These are phyloP conservation scores for Xanthia icteritia DNA, from an alignment of 2,888 invertebrate genomes.

Conservation along the genomic window DNA sequence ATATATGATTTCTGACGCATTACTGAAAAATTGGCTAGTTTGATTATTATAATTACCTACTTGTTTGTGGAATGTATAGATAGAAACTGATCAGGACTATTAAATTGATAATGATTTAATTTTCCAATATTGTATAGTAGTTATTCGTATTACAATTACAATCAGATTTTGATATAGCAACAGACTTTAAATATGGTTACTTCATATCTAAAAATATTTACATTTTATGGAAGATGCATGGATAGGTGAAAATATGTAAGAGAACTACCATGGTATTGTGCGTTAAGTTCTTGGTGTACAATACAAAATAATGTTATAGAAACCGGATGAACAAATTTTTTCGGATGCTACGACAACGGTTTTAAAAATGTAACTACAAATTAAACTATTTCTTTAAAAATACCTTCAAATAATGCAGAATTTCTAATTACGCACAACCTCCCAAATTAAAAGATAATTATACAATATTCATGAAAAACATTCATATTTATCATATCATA, in stretches of 20 bases:
- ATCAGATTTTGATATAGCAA: constrained; percentile 71
- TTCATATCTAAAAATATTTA: constrained; percentile 75
- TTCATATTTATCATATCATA: constrained; percentile 76
- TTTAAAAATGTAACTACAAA: constrained; percentile 51
- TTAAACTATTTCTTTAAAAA: constrained; percentile 43
- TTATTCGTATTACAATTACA: constrained; percentile 60
- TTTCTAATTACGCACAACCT: constrained; percentile 84
- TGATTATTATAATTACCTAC: constrained; percentile 30
- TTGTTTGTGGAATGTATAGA: constrained; percentile 66
- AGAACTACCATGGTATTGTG: constrained; percentile 72
- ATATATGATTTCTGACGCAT: constrained; percentile 7
- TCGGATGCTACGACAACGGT: constrained; percentile 47
- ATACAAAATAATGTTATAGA: constrained; percentile 73
- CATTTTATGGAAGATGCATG: constrained; percentile 74
- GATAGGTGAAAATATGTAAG: constrained; percentile 62
- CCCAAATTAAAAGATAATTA: constrained; percentile 81
- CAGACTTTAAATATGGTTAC: constrained; percentile 65
- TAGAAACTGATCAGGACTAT: constrained; percentile 60
- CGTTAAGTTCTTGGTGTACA: constrained; percentile 71
- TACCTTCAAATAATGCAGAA: constrained; percentile 57
- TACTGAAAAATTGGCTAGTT: constrained; percentile 18
- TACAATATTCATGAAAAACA: constrained; percentile 79
- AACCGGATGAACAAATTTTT: constrained; percentile 70
- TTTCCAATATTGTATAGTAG: constrained; percentile 63
- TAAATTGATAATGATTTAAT: constrained; percentile 54